Conservation (phyloP, 2,888 invertebrate species). For the Punctoribates punctum region DNA sequence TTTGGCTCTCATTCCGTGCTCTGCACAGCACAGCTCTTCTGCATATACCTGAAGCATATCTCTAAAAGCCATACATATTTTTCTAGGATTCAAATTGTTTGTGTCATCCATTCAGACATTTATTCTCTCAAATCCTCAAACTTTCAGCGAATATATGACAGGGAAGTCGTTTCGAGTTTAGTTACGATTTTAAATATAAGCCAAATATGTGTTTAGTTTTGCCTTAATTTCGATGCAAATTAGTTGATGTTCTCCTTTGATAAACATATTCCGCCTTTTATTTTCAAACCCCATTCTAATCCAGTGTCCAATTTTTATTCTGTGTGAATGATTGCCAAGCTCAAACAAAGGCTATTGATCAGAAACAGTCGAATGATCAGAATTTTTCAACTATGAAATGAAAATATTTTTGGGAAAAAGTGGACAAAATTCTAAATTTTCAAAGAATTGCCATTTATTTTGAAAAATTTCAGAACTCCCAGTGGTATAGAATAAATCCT, state of each 20-base stretch:
- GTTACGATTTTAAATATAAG: not conserved
- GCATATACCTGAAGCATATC: not conserved
- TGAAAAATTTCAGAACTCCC: too few relatives aligned
- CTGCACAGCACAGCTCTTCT: not conserved
- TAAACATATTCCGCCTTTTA: not conserved
- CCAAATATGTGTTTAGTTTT: slow-evolving; percentile 4
- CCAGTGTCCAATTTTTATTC: too few relatives aligned
- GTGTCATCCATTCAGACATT: not conserved
- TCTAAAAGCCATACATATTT: not conserved
- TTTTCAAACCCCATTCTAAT: not conserved
- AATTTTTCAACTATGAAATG: too few relatives aligned
- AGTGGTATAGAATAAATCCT: too few relatives aligned
- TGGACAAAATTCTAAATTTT: too few relatives aligned
- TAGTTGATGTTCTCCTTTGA: not conserved
- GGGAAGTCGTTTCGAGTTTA: not conserved
- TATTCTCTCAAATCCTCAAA: not conserved
- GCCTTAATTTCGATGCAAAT: slow-evolving; percentile 6
- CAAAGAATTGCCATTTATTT: too few relatives aligned
- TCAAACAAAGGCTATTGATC: too few relatives aligned
- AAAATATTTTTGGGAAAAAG: too few relatives aligned
- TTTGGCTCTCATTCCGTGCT: not conserved
- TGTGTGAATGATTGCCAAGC: too few relatives aligned
- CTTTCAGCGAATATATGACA: not conserved
- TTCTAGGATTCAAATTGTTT: not conserved
- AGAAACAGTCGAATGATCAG: too few relatives aligned